These are phyloP conservation scores for Tragelaphus buxtoni DNA, from an alignment of 2,113 vertebrate species.

Conservation along the genomic window DNA sequence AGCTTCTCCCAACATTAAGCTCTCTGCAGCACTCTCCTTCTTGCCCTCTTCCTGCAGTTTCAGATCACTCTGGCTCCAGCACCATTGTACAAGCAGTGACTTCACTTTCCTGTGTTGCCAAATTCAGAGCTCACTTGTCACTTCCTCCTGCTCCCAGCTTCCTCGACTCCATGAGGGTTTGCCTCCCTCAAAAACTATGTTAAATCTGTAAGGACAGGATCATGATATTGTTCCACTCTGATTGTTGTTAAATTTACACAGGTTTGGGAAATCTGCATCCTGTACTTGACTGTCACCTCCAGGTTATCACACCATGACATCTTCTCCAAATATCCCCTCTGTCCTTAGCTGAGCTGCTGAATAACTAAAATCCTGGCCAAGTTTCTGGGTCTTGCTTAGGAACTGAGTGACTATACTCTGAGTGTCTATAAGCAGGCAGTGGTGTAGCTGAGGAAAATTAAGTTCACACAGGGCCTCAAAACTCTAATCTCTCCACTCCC, in stretches of 20 bases:
- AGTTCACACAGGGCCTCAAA: background rate
- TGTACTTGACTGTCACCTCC: background rate
- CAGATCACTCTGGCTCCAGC: background rate
- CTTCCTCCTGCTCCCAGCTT: background rate
- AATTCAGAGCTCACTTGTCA: background rate
- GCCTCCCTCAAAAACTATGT: background rate
- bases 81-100: background rate
- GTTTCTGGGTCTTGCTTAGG: background rate
- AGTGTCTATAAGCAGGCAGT: background rate
- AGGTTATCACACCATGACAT: background rate
- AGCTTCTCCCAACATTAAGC: background rate
- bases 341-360: background rate
- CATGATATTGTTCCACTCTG: background rate
- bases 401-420: background rate
- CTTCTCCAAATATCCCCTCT: background rate
- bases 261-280: background rate
- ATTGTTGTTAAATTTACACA: background rate
- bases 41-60: background rate
- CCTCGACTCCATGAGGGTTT: background rate
- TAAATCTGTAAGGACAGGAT: background rate
- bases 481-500: background rate
- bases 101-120: background rate
- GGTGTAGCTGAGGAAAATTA: background rate
- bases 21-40: background rate
- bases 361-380: background rate